phyloP scores from a whole-genome alignment of 2,888 invertebrate genomes.

The Kuschelorhynchus macadamiae region DNA sequence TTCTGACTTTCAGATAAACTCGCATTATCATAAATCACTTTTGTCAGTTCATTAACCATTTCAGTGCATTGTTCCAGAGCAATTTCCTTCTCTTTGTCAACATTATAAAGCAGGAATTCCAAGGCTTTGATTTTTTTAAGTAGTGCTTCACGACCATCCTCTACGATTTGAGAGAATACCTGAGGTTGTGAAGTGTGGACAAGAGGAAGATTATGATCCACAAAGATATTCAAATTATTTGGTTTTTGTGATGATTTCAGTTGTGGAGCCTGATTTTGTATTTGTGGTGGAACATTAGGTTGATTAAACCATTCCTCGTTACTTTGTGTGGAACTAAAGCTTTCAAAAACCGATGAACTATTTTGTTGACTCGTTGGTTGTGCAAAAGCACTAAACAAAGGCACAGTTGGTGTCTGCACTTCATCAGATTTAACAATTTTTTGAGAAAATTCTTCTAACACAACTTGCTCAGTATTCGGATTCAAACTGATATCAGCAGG shows the following conservation, averaged over 20 bases:
- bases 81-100: conserved; percentile 66
- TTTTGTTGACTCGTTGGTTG: neutral
- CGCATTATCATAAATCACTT: conserved; percentile 58
- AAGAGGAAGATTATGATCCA: neutral
- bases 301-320: neutral
- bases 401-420: neutral
- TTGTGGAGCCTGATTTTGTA: too few relatives aligned
- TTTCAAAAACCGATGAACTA: conserved; percentile 11
- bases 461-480: conserved; percentile 3
- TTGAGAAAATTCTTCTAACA: conserved; percentile 10
- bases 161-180: conserved; percentile 33
- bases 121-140: conserved; percentile 65
- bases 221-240: neutral
- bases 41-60: conserved; percentile 64
- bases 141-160: conserved; percentile 61
- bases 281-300: neutral
- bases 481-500: conserved; percentile 3
- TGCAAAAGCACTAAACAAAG: conserved; percentile 17
- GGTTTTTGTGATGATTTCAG: neutral
- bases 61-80: conserved; percentile 64
- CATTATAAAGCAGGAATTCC: conserved; percentile 66
- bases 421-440: conserved; percentile 5
- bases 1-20: neutral
- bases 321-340: neutral
- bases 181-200: neutral